Evolutionary conservation across 2,888 invertebrate genomes (phyloP).

Genomic region (Leptura quadrifasciata): DNA sequence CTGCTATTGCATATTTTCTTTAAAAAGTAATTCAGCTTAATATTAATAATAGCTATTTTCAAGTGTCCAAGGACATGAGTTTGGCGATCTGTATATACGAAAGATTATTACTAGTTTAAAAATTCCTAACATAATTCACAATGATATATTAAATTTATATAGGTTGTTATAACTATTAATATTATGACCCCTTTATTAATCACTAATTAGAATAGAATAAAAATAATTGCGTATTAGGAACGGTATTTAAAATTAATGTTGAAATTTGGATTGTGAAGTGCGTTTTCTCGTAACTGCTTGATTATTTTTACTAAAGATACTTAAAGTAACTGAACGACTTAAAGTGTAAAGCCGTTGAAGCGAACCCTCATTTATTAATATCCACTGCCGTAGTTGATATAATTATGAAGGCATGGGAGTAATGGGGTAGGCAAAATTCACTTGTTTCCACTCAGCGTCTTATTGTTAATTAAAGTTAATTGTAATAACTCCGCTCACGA

Average conservation of each 20-base stretch:
- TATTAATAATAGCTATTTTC: no score
- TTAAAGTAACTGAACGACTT: constrained; percentile 34
- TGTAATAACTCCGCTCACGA: constrained; percentile 47
- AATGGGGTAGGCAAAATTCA: constrained; percentile 45
- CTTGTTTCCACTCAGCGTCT: constrained; percentile 39
- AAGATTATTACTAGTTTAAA: no score
- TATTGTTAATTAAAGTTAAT: constrained; percentile 53
- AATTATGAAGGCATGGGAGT: constrained; percentile 51
- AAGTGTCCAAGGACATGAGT: no score
- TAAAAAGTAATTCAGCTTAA: no score
- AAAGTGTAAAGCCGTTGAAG: constrained; percentile 48
- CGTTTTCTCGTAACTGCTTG: constrained; percentile 19
- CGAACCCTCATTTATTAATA: constrained; percentile 54
- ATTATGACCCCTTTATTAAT: neutral
- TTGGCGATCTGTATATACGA: no score
- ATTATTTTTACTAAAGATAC: constrained; percentile 36
- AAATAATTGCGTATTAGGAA: constrained; percentile 9
- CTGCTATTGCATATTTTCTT: no score
- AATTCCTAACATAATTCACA: neutral
- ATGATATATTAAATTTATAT: no score
- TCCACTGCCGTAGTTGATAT: constrained; percentile 50
- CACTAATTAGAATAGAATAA: neutral
- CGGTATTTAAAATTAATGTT: constrained; percentile 8
- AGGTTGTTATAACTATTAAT: neutral
- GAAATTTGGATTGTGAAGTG: neutral